Evolutionary conservation across 1,140 invertebrate genomes (phyloP), one percentile per base, ranked within the genome.

Genomic region (Microplitis demolitor): DNA sequence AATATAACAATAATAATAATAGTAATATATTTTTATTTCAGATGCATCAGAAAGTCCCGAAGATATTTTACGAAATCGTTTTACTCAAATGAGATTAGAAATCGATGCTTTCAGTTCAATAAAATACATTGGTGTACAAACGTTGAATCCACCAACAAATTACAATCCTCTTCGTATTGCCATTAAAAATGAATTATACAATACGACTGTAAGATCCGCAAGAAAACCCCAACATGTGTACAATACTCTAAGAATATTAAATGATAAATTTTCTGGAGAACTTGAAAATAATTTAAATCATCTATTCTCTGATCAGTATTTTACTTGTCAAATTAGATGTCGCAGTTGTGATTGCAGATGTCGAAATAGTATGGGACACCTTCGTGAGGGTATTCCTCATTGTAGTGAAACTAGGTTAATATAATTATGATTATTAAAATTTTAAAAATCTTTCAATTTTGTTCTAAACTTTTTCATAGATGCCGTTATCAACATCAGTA

Each of bases 281-380:
- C 91, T 94, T 37, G 89, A 89, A 53, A 91, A 91, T 75, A 86
- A 87, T 58, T 82, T 89, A 11, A 89, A 90, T 56, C 89, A 90
- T 76, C 87, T 93, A 56, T 95, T 95, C 85, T 92, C 93, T 16
- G 92, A 95, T 77, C 91, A 95, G 80, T 94, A 94, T 85, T 95
- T 96, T 78, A 94, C 93, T 0, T 96, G 94, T 82, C 88, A 90
- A 8, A 84, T 89, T 1, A 90, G 90, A 73, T 96, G 94, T 83
- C 85, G 92, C 45, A 93, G 93, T 35, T 96, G 94, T 86, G 89
- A 88, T 80, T 84, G 82, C 66, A 88, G 91, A n/a, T 96, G 95
- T 81, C 87, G 84, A 69, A 88, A 90, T 51, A 93, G 92, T 66
- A 95, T 95, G 92, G 94, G 94, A 66, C 95, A 96, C 82, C 79